Evolutionary conservation across 2,113 vertebrate genomes (phyloP).

Genomic region (Pteruthius melanotis): DNA sequence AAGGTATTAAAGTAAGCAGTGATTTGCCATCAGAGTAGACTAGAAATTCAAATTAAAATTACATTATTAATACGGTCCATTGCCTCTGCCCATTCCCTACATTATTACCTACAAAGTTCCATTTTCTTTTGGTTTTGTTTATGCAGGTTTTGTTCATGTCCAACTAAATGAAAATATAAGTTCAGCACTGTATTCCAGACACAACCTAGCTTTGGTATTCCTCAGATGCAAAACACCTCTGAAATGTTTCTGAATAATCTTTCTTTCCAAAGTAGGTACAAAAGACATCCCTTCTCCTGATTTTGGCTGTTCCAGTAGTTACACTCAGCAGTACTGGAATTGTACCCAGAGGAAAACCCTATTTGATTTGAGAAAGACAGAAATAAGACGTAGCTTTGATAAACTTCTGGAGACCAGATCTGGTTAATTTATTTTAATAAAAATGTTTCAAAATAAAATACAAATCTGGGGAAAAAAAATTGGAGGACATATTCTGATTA

Average conservation of each 20-base stretch:
- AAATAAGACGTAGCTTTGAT: not conserved
- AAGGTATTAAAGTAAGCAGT: not conserved
- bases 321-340: not conserved
- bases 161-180: not conserved
- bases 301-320: not conserved
- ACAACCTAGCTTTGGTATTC: not conserved
- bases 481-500: not conserved
- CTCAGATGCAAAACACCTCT: not conserved
- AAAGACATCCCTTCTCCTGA: not conserved
- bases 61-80: not conserved
- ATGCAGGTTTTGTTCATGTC: not conserved
- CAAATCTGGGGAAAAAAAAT: accelerated
- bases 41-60: not conserved
- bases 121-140: not conserved
- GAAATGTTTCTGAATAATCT: not conserved
- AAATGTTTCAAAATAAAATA: not conserved
- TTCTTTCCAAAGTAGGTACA: not conserved
- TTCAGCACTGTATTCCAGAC: not conserved
- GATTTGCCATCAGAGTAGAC: not conserved
- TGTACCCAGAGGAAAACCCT: not conserved
- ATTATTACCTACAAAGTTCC: not conserved
- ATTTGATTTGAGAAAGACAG: not conserved
- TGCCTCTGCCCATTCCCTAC: not conserved
- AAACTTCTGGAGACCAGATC: not conserved
- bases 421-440: not conserved